These are phyloP conservation scores for Platycheirus albimanus DNA, from an alignment of 2,888 invertebrate genomes.

Conservation along the genomic window DNA sequence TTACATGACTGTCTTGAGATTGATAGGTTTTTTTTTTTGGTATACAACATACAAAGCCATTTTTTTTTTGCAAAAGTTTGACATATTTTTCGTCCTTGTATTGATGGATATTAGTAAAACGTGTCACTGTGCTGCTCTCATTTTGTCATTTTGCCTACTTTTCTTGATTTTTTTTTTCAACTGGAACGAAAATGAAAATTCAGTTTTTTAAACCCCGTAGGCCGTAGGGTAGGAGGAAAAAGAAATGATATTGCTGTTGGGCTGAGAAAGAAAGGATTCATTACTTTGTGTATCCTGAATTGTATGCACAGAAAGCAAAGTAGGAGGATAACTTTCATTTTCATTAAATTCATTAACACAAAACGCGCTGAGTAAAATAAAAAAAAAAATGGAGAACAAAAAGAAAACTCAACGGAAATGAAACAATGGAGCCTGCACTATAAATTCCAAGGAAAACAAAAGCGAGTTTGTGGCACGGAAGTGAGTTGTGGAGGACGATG, in stretches of 20 bases:
- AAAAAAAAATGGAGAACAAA: no score
- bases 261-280: constrained; percentile 63
- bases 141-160: constrained; percentile 62
- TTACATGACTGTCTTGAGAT: not conserved
- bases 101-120: constrained; percentile 73
- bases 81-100: constrained; percentile 48
- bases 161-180: constrained; percentile 32
- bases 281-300: constrained; percentile 71
- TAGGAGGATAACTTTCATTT: constrained; percentile 63
- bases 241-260: constrained; percentile 62
- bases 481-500: not conserved
- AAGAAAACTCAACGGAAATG: constrained; percentile 23
- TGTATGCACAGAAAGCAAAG: constrained; percentile 24
- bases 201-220: constrained; percentile 42
- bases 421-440: constrained; percentile 52
- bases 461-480: constrained; percentile 7
- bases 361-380: constrained; percentile 31
- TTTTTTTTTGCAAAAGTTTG: constrained; percentile 27
- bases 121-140: constrained; percentile 69
- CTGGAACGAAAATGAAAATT: constrained; percentile 68
- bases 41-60: no score
- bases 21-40: constrained; percentile 16
- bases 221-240: no score
- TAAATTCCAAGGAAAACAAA: constrained; percentile 56
- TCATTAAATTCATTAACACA: constrained; percentile 73